These are phyloP conservation scores for Malurus elegans DNA, from an alignment of 2,113 vertebrate genomes.

Conservation along the genomic window DNA sequence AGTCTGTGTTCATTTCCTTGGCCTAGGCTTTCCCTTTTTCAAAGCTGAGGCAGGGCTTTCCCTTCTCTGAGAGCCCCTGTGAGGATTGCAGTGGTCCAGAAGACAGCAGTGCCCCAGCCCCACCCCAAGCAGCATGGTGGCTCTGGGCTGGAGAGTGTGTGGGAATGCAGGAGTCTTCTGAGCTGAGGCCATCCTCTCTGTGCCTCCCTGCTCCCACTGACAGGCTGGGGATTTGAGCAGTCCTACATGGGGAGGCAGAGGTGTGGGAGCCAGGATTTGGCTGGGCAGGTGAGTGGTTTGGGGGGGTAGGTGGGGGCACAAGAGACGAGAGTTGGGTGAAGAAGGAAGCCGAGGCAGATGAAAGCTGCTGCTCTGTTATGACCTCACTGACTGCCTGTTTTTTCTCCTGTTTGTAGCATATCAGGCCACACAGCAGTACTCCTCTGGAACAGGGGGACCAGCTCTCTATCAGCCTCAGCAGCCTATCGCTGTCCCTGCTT, in stretches of 20 bases:
- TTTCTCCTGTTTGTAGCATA: constrained; percentile 80
- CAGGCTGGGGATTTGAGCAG: not conserved
- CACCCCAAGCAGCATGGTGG: not conserved
- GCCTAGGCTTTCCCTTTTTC: not conserved
- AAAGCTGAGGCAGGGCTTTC: not conserved
- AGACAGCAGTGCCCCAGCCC: not conserved
- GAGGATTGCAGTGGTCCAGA: not conserved
- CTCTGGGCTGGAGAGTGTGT: not conserved
- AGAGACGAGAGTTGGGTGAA: not conserved
- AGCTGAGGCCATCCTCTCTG: not conserved
- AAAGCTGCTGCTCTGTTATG: not conserved
- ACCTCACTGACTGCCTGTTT: constrained; percentile 60
- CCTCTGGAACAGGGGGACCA: constrained; percentile 81
- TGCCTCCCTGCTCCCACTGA: not conserved
- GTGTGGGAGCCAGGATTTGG: not conserved
- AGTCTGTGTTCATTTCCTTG: not conserved
- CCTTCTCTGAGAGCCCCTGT: not conserved
- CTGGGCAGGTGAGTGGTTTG: not conserved
- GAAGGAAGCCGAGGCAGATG: not conserved
- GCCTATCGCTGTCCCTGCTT: constrained; percentile 73
- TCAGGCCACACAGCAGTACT: constrained; percentile 84
- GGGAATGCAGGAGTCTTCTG: not conserved
- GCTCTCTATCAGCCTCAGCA: constrained; percentile 87
- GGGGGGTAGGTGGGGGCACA: not conserved
- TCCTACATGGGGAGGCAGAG: not conserved